Conservation (phyloP, 2,888 invertebrate species). For the Thyatira batis region DNA sequence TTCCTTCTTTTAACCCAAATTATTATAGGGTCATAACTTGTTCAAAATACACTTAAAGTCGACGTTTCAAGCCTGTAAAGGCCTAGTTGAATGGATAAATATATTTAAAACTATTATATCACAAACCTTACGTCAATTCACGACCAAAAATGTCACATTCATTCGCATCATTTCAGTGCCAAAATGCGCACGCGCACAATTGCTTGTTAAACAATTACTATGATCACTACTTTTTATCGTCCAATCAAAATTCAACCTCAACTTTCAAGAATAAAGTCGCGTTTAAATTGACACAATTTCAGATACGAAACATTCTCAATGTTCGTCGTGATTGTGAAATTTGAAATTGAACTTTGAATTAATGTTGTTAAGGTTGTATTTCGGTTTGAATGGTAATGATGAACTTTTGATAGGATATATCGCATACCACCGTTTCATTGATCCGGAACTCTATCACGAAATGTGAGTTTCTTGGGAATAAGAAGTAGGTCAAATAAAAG, state of each 20-base stretch:
- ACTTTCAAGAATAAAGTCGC: background rate
- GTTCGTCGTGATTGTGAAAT: background rate
- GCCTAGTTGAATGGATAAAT: too few species aligned
- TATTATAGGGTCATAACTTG: too few species aligned
- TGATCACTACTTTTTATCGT: conserved; percentile 17
- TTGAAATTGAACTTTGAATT: background rate
- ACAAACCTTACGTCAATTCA: conserved; percentile 1
- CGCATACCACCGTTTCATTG: conserved; percentile 37
- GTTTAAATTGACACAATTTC: background rate
- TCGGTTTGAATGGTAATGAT: conserved; percentile 12
- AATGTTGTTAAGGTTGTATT: conserved; percentile 5
- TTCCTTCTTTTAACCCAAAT: too few species aligned
- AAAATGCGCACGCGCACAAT: conserved; percentile 33
- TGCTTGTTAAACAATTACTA: conserved; percentile 31
- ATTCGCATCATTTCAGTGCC: conserved; percentile 25
- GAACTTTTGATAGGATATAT: conserved; percentile 39
- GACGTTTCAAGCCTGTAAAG: background rate
- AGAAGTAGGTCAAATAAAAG: background rate
- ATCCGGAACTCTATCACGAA: conserved; percentile 33
- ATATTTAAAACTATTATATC: too few species aligned
- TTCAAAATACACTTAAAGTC: too few species aligned
- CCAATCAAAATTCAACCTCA: conserved; percentile 22
- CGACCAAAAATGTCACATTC: conserved; percentile 25
- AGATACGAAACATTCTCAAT: background rate
- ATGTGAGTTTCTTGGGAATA: conserved; percentile 20